Conservation (phyloP, 2,797 vertebrate genomes). For the Artibeus jamaicensis region DNA sequence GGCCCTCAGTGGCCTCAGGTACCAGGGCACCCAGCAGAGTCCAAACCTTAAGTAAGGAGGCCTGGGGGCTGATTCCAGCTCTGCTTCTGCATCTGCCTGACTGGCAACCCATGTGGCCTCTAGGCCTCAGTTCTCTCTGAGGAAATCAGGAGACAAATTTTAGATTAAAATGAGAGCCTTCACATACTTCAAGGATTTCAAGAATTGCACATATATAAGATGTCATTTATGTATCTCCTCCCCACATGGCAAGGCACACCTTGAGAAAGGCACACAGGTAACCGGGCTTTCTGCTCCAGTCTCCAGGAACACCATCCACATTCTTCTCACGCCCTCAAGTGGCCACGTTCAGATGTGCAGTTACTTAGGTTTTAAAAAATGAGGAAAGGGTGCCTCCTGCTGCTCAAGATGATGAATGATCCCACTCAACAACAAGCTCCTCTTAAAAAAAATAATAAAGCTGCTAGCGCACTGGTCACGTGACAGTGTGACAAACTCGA, state of each 20-base stretch:
- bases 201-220: neutral
- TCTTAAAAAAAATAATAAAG: neutral
- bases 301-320: neutral
- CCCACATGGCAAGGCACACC: no score
- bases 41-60: neutral
- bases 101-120: neutral
- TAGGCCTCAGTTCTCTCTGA: neutral
- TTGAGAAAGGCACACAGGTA: neutral
- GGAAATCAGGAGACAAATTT: neutral
- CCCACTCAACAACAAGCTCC: rapidly evolving
- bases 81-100: neutral
- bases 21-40: neutral
- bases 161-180: neutral
- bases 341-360: neutral
- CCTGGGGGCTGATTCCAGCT: neutral
- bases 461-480: rapidly evolving
- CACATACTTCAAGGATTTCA: neutral
- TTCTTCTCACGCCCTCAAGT: slow-evolving; percentile 17
- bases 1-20: neutral
- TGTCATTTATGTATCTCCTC: no score
- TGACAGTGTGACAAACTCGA: neutral
- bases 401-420: slow-evolving; percentile 44
- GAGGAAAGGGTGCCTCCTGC: slow-evolving; percentile 74
- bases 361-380: neutral
- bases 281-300: rapidly evolving